phyloP scores from a whole-genome alignment of 2,888 invertebrate genomes.

The Dione vanillae region DNA sequence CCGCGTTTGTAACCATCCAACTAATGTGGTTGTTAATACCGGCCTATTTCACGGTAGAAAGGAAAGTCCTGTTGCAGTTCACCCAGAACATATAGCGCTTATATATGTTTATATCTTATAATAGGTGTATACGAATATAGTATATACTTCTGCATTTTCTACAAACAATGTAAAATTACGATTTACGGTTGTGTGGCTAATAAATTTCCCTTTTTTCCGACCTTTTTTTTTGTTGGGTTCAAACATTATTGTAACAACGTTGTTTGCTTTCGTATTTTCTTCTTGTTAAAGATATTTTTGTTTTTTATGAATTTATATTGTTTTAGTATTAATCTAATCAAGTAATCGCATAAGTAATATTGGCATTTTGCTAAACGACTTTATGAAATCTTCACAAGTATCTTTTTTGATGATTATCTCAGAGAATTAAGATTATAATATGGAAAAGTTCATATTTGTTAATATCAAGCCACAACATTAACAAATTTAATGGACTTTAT shows the following conservation, averaged over 20 bases:
- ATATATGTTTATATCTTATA: too few relatives aligned
- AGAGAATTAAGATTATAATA: not conserved
- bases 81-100: constrained; percentile 24
- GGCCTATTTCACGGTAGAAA: constrained; percentile 15
- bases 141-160: too few relatives aligned
- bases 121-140: too few relatives aligned
- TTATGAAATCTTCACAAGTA: not conserved
- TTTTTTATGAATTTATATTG: too few relatives aligned
- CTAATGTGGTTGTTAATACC: constrained; percentile 29
- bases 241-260: not conserved
- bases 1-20: constrained; percentile 12
- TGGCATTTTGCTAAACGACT: not conserved
- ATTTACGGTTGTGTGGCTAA: constrained; percentile 11
- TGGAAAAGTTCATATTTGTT: too few relatives aligned
- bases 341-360: too few relatives aligned
- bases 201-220: constrained; percentile 5
- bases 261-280: not conserved
- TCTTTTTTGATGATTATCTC: not conserved
- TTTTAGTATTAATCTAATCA: too few relatives aligned
- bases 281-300: too few relatives aligned
- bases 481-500: too few relatives aligned
- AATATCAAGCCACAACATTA: too few relatives aligned
- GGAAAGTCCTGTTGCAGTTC: constrained; percentile 26
- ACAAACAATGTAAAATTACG: constrained; percentile 1
- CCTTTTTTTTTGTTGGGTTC: constrained; percentile 14